Percentiles rank a stretch among this genome's conserved stretches.
Evolutionary conservation across 2,797 vertebrate species (phyloP).

Genomic region (Typhlichthys subterraneus): DNA sequence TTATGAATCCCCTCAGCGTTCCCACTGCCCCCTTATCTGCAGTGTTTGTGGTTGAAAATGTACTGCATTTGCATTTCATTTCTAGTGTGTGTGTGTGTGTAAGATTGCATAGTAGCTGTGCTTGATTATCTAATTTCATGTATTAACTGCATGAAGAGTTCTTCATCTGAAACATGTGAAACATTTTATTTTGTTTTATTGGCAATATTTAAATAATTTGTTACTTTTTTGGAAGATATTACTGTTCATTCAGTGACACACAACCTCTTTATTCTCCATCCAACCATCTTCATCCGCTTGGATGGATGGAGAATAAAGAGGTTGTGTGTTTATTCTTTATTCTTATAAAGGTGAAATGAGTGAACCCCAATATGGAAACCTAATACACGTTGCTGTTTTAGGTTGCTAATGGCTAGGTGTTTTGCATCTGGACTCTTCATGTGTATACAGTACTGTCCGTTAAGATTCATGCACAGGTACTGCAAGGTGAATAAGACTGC

Average conservation of each 20-base stretch:
- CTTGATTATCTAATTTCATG: not conserved
- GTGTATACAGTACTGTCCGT: not conserved
- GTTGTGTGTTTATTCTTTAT: too few species aligned
- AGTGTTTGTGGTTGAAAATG: constrained; percentile 57
- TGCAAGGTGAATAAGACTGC: constrained; percentile 26
- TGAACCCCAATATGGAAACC: too few species aligned
- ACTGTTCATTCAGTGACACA: too few species aligned
- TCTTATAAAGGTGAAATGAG: constrained; percentile 13
- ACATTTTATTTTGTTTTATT: not conserved
- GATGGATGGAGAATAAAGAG: too few species aligned
- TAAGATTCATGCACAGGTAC: constrained; percentile 18
- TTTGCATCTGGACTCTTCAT: not conserved
- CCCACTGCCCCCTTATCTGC: constrained; percentile 56
- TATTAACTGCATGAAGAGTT: not conserved
- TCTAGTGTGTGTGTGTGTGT: constrained; percentile 18
- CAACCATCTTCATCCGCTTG: too few species aligned
- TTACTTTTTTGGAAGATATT: too few species aligned
- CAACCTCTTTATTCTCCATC: too few species aligned
- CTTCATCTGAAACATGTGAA: too few species aligned
- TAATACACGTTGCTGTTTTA: too few species aligned
- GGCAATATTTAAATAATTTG: too few species aligned
- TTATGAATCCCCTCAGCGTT: constrained; percentile 49
- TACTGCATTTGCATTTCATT: constrained; percentile 60
- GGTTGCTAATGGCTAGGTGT: constrained; percentile 20
- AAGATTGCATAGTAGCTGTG: not conserved